phyloP scores from a whole-genome alignment of 2,113 vertebrate species.

The Podarcis cretensis region DNA sequence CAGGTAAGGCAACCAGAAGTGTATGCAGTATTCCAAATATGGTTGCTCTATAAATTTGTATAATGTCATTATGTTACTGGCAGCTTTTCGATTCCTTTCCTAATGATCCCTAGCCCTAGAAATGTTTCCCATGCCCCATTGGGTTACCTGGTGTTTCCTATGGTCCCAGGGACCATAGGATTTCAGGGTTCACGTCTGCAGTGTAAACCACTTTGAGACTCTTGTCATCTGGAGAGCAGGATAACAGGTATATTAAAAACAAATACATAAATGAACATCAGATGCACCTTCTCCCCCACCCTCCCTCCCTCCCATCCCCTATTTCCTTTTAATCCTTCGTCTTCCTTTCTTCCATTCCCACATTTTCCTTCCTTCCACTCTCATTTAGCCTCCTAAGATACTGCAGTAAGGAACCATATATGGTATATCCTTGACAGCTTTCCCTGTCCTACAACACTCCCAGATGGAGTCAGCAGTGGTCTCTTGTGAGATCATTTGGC shows the following conservation, averaged over 20 bases:
- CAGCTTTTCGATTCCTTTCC: too few species aligned
- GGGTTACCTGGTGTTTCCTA: too few species aligned
- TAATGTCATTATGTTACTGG: too few species aligned
- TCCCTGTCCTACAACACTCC: background rate
- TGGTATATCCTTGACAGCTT: background rate
- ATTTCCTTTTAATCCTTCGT: background rate
- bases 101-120: too few species aligned
- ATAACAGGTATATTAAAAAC: background rate
- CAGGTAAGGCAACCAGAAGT: too few species aligned
- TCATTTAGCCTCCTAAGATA: background rate
- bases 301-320: background rate
- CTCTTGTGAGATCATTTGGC: conserved; percentile 27
- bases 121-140: too few species aligned
- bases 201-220: background rate
- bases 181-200: too few species aligned
- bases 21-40: too few species aligned
- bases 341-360: too few species aligned
- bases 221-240: background rate
- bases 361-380: background rate
- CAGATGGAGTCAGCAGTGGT: conserved; percentile 14
- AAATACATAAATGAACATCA: background rate
- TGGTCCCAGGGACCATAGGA: too few species aligned
- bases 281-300: too few species aligned
- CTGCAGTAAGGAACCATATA: background rate
- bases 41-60: too few species aligned